Conservation (phyloP, 2,797 vertebrate genomes). For the Epinephelus awoara region DNA sequence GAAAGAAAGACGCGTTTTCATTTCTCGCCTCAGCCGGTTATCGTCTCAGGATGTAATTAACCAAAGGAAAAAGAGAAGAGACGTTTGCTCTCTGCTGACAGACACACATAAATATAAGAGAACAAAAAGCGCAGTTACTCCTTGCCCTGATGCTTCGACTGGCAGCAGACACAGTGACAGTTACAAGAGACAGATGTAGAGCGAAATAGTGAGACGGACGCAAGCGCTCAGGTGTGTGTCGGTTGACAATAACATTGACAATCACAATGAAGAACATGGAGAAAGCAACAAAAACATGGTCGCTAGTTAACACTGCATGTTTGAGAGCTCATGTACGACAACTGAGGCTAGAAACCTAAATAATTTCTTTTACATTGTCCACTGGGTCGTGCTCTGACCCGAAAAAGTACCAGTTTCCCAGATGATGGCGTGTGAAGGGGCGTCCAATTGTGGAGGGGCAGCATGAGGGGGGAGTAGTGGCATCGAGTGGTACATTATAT, state of each 20-base stretch:
- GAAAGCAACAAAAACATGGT: constrained; percentile 53
- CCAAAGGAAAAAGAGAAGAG: constrained; percentile 48
- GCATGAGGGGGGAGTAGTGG: constrained; percentile 27
- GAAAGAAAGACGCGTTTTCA: constrained; percentile 43
- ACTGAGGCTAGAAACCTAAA: constrained; percentile 41
- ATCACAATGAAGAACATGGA: constrained; percentile 33
- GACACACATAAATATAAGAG: constrained; percentile 60
- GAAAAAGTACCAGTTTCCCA: constrained; percentile 58
- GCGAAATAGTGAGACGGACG: constrained; percentile 33
- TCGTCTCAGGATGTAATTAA: constrained; percentile 54
- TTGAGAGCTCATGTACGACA: constrained; percentile 48
- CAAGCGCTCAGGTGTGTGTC: constrained; percentile 12
- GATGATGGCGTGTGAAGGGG: constrained; percentile 45
- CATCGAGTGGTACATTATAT: constrained; percentile 41
- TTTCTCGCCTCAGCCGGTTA: constrained; percentile 51
- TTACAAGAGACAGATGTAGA: constrained; percentile 44
- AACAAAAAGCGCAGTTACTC: constrained; percentile 72
- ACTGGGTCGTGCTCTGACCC: constrained; percentile 51
- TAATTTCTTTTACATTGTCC: constrained; percentile 67
- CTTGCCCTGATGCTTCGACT: constrained; percentile 84
- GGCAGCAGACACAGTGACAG: constrained; percentile 83
- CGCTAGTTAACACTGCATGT: constrained; percentile 40
- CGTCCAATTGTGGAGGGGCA: constrained; percentile 47
- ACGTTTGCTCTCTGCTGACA: constrained; percentile 59
- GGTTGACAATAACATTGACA: constrained; percentile 25